These are phyloP conservation scores for Ursus arctos DNA, from an alignment of 2,113 vertebrate genomes.

Conservation along the genomic window DNA sequence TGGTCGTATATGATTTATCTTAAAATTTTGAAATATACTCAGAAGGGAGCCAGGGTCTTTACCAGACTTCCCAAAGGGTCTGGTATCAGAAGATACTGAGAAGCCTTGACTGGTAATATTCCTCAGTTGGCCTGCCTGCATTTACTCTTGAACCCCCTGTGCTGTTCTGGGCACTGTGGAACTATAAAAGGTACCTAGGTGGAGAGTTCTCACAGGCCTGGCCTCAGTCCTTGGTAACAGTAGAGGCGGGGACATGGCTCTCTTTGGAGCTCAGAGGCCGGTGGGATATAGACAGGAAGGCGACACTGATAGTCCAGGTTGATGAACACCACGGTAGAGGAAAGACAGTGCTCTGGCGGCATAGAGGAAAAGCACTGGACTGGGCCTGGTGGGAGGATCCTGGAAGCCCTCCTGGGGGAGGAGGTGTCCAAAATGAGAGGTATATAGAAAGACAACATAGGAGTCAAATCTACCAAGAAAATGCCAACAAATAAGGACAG, in stretches of 20 bases:
- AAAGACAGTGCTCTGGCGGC: background rate
- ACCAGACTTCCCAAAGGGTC: background rate
- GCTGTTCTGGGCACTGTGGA: background rate
- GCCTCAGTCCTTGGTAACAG: background rate
- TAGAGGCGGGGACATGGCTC: background rate
- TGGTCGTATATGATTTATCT: background rate
- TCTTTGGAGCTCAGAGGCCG: background rate
- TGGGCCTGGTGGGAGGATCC: background rate
- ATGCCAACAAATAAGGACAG: background rate
- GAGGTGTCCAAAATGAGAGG: background rate
- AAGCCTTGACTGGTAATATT: background rate
- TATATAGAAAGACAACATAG: background rate
- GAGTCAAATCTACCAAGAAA: background rate
- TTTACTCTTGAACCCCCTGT: background rate
- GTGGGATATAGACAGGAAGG: background rate
- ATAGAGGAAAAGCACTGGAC: background rate
- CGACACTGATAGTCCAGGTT: background rate
- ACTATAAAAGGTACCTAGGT: background rate
- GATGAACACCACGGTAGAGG: background rate
- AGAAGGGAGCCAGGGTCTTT: background rate
- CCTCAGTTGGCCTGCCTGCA: background rate
- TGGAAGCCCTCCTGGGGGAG: background rate
- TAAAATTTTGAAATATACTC: background rate
- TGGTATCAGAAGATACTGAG: background rate
- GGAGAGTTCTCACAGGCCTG: background rate